Percentiles rank a stretch among this genome's conserved stretches.
Evolutionary conservation across 2,888 invertebrate species (phyloP).

Genomic region (Aleiodes testaceus): DNA sequence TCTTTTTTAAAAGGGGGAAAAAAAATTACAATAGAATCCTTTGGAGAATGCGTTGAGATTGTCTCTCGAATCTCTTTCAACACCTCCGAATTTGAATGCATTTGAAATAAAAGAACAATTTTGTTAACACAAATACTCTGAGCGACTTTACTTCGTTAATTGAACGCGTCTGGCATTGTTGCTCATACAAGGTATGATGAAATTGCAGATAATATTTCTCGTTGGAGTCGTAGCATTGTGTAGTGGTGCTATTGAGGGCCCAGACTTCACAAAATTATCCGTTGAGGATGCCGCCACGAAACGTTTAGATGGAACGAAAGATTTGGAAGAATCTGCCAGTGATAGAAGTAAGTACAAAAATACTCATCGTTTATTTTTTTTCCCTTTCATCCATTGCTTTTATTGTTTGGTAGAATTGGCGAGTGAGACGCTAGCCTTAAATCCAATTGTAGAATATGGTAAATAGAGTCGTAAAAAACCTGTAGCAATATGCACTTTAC

Average conservation of each 20-base stretch:
- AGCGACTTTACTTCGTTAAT: neutral
- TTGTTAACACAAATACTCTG: neutral
- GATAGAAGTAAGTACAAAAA: constrained; percentile 59
- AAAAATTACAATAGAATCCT: no score
- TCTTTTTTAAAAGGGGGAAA: no score
- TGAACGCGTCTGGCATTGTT: neutral
- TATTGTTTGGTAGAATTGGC: neutral
- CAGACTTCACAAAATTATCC: constrained; percentile 51
- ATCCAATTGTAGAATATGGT: neutral
- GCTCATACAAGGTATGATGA: neutral
- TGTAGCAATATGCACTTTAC: constrained; percentile 9
- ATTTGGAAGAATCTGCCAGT: constrained; percentile 60
- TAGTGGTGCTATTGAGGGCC: constrained; percentile 52
- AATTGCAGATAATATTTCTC: constrained; percentile 53
- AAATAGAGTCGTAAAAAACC: constrained; percentile 4
- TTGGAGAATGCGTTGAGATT: no score
- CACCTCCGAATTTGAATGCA: no score
- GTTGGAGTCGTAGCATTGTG: constrained; percentile 52
- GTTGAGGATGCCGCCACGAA: constrained; percentile 35
- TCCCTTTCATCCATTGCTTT: neutral
- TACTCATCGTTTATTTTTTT: constrained; percentile 13
- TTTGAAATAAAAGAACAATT: no score
- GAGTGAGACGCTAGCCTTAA: neutral
- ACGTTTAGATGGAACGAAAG: constrained; percentile 51
- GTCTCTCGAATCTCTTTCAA: no score